These are phyloP conservation scores for Drosophila dunni DNA, from an alignment of 1,140 invertebrate species.

Conservation along the genomic window DNA sequence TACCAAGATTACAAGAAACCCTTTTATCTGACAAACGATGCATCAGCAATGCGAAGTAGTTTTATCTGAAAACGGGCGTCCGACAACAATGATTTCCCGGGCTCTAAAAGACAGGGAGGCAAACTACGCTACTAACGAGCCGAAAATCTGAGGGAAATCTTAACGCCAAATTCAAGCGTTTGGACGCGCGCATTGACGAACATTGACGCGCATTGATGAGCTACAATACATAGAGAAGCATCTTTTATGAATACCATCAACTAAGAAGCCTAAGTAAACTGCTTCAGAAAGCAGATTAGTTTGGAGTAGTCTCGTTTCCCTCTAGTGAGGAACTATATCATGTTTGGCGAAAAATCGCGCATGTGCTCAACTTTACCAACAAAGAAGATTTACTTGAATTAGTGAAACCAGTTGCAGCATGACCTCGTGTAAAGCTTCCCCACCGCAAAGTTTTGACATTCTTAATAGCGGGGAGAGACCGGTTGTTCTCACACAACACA, in stretches of 20 bases:
- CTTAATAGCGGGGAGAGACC: not conserved
- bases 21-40: not conserved
- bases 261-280: constrained; percentile 18
- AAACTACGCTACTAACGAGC: not conserved
- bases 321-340: not conserved
- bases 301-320: not conserved
- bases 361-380: constrained; percentile 9
- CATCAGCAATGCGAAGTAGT: not conserved
- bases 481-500: constrained; percentile 2
- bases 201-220: too few species aligned
- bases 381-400: not conserved
- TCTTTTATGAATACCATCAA: constrained; percentile 5
- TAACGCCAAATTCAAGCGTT: constrained; percentile 23
- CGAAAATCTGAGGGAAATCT: not conserved
- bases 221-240: constrained; percentile 8
- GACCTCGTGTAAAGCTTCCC: constrained; percentile 1
- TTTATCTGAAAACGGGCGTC: not conserved
- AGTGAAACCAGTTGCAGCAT: not conserved
- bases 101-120: not conserved
- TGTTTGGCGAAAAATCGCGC: constrained; percentile 15
- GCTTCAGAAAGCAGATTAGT: constrained; percentile 27
- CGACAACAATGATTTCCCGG: constrained; percentile 2
- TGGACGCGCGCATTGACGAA: constrained; percentile 15
- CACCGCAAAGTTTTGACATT: not conserved
- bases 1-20: not conserved